Evolutionary conservation across 2,888 invertebrate species (phyloP), one percentile per base, ranked within the genome.

Genomic region (Cephus runcator): DNA sequence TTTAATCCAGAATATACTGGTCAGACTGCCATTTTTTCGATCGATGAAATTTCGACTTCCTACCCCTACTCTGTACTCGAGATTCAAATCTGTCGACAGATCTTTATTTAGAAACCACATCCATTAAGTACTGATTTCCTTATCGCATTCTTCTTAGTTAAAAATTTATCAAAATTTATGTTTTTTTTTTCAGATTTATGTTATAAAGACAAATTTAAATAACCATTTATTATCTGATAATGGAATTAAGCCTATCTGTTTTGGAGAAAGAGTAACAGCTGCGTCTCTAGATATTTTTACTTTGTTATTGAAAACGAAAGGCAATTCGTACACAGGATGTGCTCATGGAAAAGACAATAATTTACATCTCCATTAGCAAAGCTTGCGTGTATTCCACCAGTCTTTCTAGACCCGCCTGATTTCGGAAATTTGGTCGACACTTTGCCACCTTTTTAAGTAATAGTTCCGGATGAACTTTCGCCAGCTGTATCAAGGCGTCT

Each of bases 391-490:
- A 83, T 30, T 84, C 77, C 35, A 89, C 77, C 31, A 92, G 81
- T 78, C 80, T 82, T 11, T 90, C 87, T 40, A 92, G 9, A 92
- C 94, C 77, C 69, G 91, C 86, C 86, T 94, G 93, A 86, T 95
- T 95, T 81, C 94, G 92, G 82, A 95, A 93, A 75, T 95, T 92
- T 75, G 93, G 91, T 81, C 93, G 93, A 82, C 94, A 94, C 0
- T 93, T 92, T 79, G 93, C 92, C 34, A 95, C 92, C 90, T 95
- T 95, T 83, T 93, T 92, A 86, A 93, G 90, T 12, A 95, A 89
- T 33, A 93, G 86, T 75, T 90, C 90, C 0, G 94, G 93, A 84
- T 94, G 93, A 36, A 95, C 89, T 79, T 92, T 92, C 69, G 93
- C 92, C 1, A 95, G 88, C 75, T 91, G 88, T 80, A 94, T 92